Evolutionary conservation across 2,888 invertebrate genomes (phyloP).

Genomic region (Alloscopus bannaensis): DNA sequence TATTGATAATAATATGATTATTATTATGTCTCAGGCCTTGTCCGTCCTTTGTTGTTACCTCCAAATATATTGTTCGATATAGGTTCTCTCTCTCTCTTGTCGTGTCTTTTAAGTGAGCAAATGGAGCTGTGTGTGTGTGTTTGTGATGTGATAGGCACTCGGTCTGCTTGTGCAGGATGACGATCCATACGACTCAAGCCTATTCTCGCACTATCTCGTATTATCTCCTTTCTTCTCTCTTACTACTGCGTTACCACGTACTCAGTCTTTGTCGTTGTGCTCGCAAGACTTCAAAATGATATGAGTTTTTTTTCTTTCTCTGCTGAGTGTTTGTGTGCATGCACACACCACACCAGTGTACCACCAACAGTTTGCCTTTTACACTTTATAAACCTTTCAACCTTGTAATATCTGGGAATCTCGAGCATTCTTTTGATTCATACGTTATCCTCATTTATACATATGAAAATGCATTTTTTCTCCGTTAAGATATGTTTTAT

Average conservation of each 20-base stretch:
- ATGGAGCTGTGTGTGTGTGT: constrained; percentile 59
- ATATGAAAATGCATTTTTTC: background rate
- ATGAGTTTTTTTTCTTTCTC: too few relatives aligned
- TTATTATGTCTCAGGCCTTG: constrained; percentile 57
- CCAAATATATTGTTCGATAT: background rate
- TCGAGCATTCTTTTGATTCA: constrained; percentile 8
- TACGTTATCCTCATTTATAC: background rate
- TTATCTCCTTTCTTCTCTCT: background rate
- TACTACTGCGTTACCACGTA: too few relatives aligned
- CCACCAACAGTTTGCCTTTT: constrained; percentile 47
- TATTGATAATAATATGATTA: constrained; percentile 54
- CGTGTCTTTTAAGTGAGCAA: constrained; percentile 43
- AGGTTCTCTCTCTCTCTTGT: background rate
- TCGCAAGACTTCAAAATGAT: background rate
- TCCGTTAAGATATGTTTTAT: constrained; percentile 1
- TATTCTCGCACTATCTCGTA: background rate
- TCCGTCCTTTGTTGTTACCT: constrained; percentile 55
- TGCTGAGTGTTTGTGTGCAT: background rate
- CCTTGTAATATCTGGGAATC: constrained; percentile 46
- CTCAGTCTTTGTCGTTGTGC: background rate
- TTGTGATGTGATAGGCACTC: constrained; percentile 64
- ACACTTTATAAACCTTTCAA: constrained; percentile 59
- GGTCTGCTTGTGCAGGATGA: constrained; percentile 29
- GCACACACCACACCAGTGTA: background rate
- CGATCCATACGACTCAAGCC: constrained; percentile 11